Evolutionary conservation across 2,888 invertebrate species (phyloP), one percentile per base, ranked within the genome.

Genomic region (Acanthacorydalis orientalis): DNA sequence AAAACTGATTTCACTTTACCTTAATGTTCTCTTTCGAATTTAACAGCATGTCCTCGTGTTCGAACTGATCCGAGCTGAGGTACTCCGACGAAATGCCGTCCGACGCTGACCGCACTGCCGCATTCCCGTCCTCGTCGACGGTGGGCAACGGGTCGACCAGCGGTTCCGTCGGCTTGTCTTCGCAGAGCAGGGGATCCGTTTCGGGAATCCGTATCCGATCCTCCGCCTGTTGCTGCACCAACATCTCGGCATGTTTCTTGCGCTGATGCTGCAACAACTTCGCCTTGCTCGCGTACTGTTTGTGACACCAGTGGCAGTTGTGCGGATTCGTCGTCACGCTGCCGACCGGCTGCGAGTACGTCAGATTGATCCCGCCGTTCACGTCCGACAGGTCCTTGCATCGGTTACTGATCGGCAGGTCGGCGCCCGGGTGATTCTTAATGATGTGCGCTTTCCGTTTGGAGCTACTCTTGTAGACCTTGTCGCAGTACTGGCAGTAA

Each of bases 401-500:
- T 48, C 65, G 54, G 47, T 71, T 69, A 56, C 70, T 73, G 55
- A 67, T 64, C 1, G 80, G 80, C 40, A 80, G 63, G 50, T 76
- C 74, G 41, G 77, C 72, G 48, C 88, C 89, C 1, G 90, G 89
- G 68, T 90, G 90, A 61, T 84, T 83, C 59, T 81, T 82, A 53
- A 80, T 63, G 52, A 88, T 84, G 61, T 90, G 90, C 1, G 76
- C 74, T 63, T 89, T 86, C 23, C 89, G 72, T 60, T 90, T 90
- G 46, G 84, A 82, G 57, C 84, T 85, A 51, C 86, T 83, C 62
- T 85, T 84, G 65, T 90, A 90, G 40, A 81, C 73, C 67, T 84
- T 85, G 50, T 84, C 81, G 63, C 90, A 91, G 56, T 84, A 83
- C 56, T 80, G 82, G 64, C 91, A 91, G 59, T 80, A 86, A 63